phyloP scores from a whole-genome alignment of 2,797 vertebrate genomes.

The Bufotes viridis region DNA sequence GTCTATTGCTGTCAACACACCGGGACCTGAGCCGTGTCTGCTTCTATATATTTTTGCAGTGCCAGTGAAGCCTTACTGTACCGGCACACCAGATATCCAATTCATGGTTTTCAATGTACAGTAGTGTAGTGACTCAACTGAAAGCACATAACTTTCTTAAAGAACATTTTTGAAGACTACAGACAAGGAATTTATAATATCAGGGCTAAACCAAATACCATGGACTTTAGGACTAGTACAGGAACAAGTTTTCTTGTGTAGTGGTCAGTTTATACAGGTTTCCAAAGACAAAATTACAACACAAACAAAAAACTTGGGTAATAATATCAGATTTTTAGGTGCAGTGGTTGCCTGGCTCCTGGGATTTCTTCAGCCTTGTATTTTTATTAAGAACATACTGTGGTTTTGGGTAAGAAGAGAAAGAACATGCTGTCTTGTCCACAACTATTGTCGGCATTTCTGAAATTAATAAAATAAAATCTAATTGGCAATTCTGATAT shows the following conservation, averaged over 20 bases:
- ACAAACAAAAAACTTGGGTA: neutral
- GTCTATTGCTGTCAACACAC: no score
- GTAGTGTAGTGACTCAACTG: no score
- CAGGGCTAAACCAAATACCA: neutral
- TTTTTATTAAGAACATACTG: neutral
- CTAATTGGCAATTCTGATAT: constrained; percentile 23
- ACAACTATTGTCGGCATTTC: neutral
- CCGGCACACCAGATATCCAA: no score
- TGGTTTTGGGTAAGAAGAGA: neutral
- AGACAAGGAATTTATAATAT: neutral
- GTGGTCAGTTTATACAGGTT: neutral
- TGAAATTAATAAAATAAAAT: constrained; percentile 2
- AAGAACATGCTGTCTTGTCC: neutral
- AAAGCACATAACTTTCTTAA: neutral
- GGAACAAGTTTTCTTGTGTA: neutral
- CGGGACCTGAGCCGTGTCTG: no score
- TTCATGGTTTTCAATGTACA: no score
- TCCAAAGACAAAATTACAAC: neutral
- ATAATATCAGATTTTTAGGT: neutral
- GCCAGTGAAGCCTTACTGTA: no score
- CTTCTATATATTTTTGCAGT: no score
- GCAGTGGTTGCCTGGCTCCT: neutral
- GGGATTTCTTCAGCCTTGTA: neutral
- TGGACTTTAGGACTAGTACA: neutral
- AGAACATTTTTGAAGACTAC: neutral